Evolutionary conservation across 2,888 invertebrate species (phyloP).

Genomic region (Allygus modestus): DNA sequence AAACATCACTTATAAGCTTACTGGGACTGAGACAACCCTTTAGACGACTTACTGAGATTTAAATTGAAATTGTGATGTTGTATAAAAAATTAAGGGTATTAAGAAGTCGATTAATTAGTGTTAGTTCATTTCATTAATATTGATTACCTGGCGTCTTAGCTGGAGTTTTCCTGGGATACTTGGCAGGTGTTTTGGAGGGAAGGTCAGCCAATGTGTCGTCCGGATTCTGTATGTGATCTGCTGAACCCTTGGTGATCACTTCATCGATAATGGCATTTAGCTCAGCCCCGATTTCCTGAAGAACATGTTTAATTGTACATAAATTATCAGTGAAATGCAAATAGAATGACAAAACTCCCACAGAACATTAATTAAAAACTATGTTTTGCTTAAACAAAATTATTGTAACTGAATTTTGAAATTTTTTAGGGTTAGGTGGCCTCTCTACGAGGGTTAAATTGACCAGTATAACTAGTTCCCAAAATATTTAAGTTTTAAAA

Average conservation of each 20-base stretch:
- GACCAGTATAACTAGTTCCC: too few species aligned
- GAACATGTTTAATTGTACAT: neutral
- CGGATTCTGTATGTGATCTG: constrained; percentile 41
- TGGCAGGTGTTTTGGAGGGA: constrained; percentile 42
- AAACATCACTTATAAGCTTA: too few species aligned
- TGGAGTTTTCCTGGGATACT: constrained; percentile 31
- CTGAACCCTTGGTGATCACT: constrained; percentile 55
- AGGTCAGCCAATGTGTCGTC: constrained; percentile 33
- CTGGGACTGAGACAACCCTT: too few species aligned
- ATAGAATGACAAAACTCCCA: neutral
- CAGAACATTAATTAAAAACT: neutral
- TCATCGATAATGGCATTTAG: constrained; percentile 53
- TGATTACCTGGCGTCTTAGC: constrained; percentile 53
- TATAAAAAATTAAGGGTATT: too few species aligned
- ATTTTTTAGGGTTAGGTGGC: neutral
- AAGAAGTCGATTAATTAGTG: too few species aligned
- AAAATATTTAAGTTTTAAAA: too few species aligned
- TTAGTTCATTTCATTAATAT: too few species aligned
- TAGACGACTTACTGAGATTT: too few species aligned
- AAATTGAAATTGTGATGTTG: too few species aligned
- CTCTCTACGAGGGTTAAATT: too few species aligned
- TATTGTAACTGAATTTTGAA: neutral
- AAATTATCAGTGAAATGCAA: neutral
- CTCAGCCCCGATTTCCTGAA: constrained; percentile 60
- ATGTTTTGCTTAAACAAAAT: neutral